These are phyloP conservation scores for Dinoponera quadriceps DNA, from an alignment of 1,140 invertebrate genomes.

Conservation along the genomic window DNA sequence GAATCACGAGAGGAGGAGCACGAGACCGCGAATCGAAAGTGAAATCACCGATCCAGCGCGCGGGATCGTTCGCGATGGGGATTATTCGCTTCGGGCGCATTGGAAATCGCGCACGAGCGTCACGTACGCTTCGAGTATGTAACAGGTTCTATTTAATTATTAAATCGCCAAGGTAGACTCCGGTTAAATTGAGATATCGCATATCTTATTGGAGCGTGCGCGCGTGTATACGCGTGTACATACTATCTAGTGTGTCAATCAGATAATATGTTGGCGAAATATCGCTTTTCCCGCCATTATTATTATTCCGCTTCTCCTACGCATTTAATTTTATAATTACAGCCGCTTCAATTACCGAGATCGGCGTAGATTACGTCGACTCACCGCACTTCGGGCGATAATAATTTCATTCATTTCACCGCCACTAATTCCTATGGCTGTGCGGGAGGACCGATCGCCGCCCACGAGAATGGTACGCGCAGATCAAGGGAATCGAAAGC, in stretches of 20 bases:
- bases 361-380: neutral
- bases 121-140: slow-evolving; percentile 3
- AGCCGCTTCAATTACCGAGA: neutral
- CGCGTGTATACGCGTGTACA: neutral
- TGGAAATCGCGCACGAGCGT: slow-evolving; percentile 30
- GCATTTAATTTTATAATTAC: neutral
- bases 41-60: slow-evolving; percentile 43
- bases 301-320: neutral
- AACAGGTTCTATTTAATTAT: slow-evolving; percentile 27
- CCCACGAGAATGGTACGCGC: neutral
- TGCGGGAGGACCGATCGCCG: neutral
- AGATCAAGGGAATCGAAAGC: too few species aligned
- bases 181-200: slow-evolving; percentile 1
- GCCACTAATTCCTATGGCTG: too few species aligned
- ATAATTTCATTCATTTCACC: neutral
- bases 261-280: slow-evolving; percentile 9
- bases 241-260: neutral
- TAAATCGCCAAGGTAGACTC: slow-evolving; percentile 14
- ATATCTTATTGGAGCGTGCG: too few species aligned
- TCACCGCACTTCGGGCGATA: neutral
- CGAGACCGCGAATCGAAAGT: slow-evolving; percentile 43
- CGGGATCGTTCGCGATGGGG: slow-evolving; percentile 22
- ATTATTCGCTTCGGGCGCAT: slow-evolving; percentile 40
- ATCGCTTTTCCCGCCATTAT: neutral
- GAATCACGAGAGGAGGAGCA: slow-evolving; percentile 25